Evolutionary conservation across 2,113 vertebrate species (phyloP), one percentile per base, ranked within the genome.

Genomic region (Odontophorus gujanensis): DNA sequence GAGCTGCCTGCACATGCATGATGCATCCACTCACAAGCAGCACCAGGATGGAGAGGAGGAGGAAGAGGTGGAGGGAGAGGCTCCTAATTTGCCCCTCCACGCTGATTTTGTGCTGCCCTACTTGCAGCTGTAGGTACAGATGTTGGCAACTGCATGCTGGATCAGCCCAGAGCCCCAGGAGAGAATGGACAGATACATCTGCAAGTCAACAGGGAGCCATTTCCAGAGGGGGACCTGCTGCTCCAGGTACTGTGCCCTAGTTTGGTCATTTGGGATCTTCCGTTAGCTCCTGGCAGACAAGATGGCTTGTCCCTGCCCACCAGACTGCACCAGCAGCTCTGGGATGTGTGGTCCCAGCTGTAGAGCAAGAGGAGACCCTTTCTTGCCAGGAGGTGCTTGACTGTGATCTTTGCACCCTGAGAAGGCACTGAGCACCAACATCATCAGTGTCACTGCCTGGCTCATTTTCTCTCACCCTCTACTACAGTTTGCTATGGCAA

Each of bases 191-290:
- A 30, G 57, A 96, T 0, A 0, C 65, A 82, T n/a, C 87, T 16
- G 3, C 96, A 97, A 89, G 67, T 97, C 32, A 78, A 97, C 17
- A 90, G 87, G 13, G 97, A 98, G 72, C 89, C 47, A 55, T 97
- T 98, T 94, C 97, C 97, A 1, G 98, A 99, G 93, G 98, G 98
- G 22, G 97, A 98, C 12, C 90, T 99, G 87, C 96, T 99, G 92
- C 98, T 98, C 21, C 98, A 98, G 98, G 98, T 98, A 90, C 19
- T 0, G 2, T 69, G 43, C 42, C 1, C 0, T 26, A 36, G 5
- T 38, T 76, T 7, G 2, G 22, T 14, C 6, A 1, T 17, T 47
- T 18, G n/a, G 36, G 28, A 8, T 76, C 15, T 24, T 50, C n/a
- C 42, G 21, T 68, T 26, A 28, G 19, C 36, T 93, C 28, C 58